Evolutionary conservation across 2,888 invertebrate species (phyloP), one percentile per base, ranked within the genome.

Genomic region (Alloplasta piceator): DNA sequence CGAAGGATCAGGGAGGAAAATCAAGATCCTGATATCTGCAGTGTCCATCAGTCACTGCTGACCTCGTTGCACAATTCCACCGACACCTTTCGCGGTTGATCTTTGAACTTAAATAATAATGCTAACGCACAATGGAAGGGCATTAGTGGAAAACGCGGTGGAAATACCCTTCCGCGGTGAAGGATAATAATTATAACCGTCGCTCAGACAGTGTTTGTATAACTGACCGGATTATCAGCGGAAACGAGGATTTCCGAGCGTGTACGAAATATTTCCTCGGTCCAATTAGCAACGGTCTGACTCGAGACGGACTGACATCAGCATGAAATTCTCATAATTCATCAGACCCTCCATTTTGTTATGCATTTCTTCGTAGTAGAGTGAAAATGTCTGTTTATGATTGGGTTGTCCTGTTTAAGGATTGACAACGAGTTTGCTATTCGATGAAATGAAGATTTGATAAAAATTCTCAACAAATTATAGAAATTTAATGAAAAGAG

Each of bases 211-310:
- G 38, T 7, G n/a, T 41, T 39, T 60, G 12, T 2, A 39, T 3
- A 56, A 41, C 38, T 56, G 9, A 41, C 6, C 10, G 36, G 12
- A 58, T 43, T 46, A 48, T n/a, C 9, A 55, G 10, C n/a, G 16
- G 6, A 48, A 60, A 58, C 36, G 6, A 7, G 46, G 58, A 38
- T 6, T 12, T 36, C 12, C 36, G 2, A 38, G 14, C 12, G 5
- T 36, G 14, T 38, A 43, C 36, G 36, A 56, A 56, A 68, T 9
- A 68, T 56, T 5, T 43, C 55, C 41, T n/a, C 7, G 36, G 46
- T 58, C 14, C 43, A 48, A 70, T 70, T 70, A 46, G 58, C 58
- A 58, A 56, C n/a, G n/a, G 5, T 46, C 43, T 48, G 70, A 36
- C 36, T 6, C 70, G 12, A 48, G 46, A 36, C 56, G 36, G 43